Evolutionary conservation across 2,113 vertebrate genomes (phyloP), one percentile per base, ranked within the genome.

Genomic region (Limanda limanda): DNA sequence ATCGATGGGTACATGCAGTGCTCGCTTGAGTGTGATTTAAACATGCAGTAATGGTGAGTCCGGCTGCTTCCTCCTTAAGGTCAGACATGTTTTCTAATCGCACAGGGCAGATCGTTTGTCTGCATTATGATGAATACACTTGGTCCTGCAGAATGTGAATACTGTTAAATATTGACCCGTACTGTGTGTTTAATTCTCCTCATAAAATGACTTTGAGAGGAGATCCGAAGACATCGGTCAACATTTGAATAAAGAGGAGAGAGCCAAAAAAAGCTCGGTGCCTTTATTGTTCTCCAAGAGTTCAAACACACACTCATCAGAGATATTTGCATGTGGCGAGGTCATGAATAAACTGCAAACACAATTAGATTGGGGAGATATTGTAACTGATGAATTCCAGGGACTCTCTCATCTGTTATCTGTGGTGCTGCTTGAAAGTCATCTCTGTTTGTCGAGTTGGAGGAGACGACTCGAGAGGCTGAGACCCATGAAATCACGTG

Each of bases 401-500:
- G 69, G 56, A 47, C 45, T 15, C 56, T 13, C 17, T 57, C 48
- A 55, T 74, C 45, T 59, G 68, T 68, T 51, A 42, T 63, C 14
- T 4, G 20, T 62, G 40, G 72, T 56, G 13, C 40, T 6, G 27
- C 40, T 61, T 45, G 61, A 70, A 54, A 77, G 70, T 31, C 63
- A 27, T 78, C 25, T 52, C 20, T 63, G 25, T 69, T 71, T 70
- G 27, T 21, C 9, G 59, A 31, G 31, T 6, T 31, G 31, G 31
- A 31, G 31, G 31, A 31, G 31, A 31, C 31, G 31, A 31, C 31
- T 7, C 6, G 31, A 56, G 62, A 68, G 17, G 31, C 20, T 66
- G 21, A 68, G 69, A 74, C 13, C 76, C 75, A 23, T 74, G 80
- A 77, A 79, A 86, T 84, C 24, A 77, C 3, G 3, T 51, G 35